phyloP scores from a whole-genome alignment of 2,888 invertebrate genomes.

The Bimastos eiseni region DNA sequence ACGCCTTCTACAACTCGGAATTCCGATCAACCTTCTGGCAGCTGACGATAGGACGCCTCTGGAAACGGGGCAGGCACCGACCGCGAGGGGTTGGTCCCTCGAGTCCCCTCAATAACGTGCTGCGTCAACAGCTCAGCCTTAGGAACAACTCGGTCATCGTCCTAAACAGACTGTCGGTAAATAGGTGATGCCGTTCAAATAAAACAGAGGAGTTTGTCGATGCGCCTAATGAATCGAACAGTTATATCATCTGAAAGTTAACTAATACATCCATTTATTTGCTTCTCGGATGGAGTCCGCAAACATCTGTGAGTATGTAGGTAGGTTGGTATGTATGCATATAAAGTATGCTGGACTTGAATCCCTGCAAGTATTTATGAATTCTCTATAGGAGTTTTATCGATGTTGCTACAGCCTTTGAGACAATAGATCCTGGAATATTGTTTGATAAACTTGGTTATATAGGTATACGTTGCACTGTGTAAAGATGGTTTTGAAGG shows the following conservation, averaged over 20 bases:
- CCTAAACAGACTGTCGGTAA: not conserved
- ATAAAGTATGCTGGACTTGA: too few relatives aligned
- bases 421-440: too few relatives aligned
- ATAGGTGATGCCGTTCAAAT: too few relatives aligned
- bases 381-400: too few relatives aligned
- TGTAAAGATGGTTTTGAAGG: too few relatives aligned
- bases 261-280: not conserved
- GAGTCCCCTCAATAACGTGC: not conserved
- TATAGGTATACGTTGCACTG: too few relatives aligned
- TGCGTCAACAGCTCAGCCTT: not conserved
- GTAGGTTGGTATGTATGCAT: too few relatives aligned
- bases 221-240: not conserved
- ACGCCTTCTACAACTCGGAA: conserved; percentile 85
- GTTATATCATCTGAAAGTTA: not conserved
- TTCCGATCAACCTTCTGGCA: conserved; percentile 67
- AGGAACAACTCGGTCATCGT: not conserved
- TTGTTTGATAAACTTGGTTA: too few relatives aligned
- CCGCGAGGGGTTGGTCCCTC: not conserved
- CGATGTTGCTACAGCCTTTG: too few relatives aligned
- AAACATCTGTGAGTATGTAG: too few relatives aligned
- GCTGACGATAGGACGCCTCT: conserved; percentile 68
- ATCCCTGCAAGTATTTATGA: too few relatives aligned
- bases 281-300: not conserved
- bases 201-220: not conserved
- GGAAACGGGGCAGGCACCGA: not conserved